Evolutionary conservation across 2,797 vertebrate genomes (phyloP).

Genomic region (Menidia menidia): DNA sequence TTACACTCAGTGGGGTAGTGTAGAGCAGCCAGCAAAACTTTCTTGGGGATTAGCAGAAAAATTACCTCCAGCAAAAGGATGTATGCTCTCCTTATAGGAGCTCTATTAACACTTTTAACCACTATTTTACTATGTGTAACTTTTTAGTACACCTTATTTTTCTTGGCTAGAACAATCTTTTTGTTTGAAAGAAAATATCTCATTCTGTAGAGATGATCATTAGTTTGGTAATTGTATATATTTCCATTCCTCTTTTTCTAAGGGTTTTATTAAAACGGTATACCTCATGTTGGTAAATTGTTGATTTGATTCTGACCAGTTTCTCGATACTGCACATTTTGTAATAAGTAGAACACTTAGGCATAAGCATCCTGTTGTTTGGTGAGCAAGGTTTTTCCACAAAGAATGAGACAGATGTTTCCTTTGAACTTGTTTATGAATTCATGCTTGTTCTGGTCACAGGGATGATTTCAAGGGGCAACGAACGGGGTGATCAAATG

Average conservation of each 20-base stretch:
- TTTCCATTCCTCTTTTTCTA: constrained; percentile 47
- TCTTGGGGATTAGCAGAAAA: constrained; percentile 29
- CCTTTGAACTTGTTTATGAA: constrained; percentile 56
- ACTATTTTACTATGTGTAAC: constrained; percentile 22
- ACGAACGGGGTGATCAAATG: constrained; percentile 7
- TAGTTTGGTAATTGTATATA: constrained; percentile 47
- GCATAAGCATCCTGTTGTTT: constrained; percentile 39
- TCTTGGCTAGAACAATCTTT: constrained; percentile 48
- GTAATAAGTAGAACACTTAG: constrained; percentile 35
- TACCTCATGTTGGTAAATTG: constrained; percentile 72
- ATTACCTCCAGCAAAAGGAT: constrained; percentile 52
- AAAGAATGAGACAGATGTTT: constrained; percentile 41
- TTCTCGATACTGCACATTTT: constrained; percentile 62
- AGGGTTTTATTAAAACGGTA: constrained; percentile 58
- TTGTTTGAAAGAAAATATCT: constrained; percentile 20
- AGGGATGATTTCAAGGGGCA: constrained; percentile 25
- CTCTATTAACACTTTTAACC: constrained; percentile 32
- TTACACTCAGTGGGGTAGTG: constrained; percentile 54
- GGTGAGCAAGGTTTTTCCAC: constrained; percentile 43
- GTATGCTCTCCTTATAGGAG: constrained; percentile 45
- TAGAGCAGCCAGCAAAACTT: constrained; percentile 26
- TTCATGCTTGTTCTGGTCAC: constrained; percentile 38
- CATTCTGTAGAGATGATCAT: constrained; percentile 47
- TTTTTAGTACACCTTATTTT: constrained; percentile 12
- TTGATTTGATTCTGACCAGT: constrained; percentile 62